Percentiles rank a stretch among this genome's conserved stretches.
These are phyloP conservation scores for Drosophila borborema DNA, from an alignment of 2,888 invertebrate genomes.

Conservation along the genomic window DNA sequence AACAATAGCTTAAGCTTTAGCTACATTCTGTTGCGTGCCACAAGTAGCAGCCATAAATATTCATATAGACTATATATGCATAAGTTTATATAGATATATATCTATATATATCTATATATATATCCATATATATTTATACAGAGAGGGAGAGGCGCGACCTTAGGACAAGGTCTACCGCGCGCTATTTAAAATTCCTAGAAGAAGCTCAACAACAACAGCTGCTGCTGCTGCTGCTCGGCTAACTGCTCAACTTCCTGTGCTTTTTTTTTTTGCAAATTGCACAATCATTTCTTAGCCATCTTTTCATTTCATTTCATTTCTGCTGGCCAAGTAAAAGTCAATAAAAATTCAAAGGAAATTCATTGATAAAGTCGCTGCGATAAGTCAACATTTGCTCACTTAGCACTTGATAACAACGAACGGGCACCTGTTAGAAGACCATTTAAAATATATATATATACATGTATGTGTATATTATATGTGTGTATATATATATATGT, in stretches of 20 bases:
- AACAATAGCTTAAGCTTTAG: conserved; percentile 6
- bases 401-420: conserved; percentile 58
- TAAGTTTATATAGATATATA: conserved; percentile 13
- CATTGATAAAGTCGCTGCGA: conserved; percentile 71
- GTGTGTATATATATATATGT: neutral
- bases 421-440: conserved; percentile 59
- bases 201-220: conserved; percentile 28
- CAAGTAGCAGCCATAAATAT: conserved; percentile 52
- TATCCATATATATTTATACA: conserved; percentile 1
- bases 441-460: conserved; percentile 1
- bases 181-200: conserved; percentile 49
- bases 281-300: conserved; percentile 46
- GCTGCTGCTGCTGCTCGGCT: conserved; percentile 24
- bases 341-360: conserved; percentile 73
- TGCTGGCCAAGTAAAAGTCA: conserved; percentile 70
- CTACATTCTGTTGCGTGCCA: conserved; percentile 37
- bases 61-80: conserved; percentile 50
- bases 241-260: conserved; percentile 58
- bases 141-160: conserved; percentile 43
- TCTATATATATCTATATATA: neutral
- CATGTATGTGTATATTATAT: too few relatives aligned
- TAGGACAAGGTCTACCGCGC: conserved; percentile 60
- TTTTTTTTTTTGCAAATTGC: conserved; percentile 12
- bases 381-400: conserved; percentile 58
- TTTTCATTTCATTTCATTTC: conserved; percentile 53